phyloP scores from a whole-genome alignment of 2,888 invertebrate genomes.

The Caenorhabditis zanzibari region DNA sequence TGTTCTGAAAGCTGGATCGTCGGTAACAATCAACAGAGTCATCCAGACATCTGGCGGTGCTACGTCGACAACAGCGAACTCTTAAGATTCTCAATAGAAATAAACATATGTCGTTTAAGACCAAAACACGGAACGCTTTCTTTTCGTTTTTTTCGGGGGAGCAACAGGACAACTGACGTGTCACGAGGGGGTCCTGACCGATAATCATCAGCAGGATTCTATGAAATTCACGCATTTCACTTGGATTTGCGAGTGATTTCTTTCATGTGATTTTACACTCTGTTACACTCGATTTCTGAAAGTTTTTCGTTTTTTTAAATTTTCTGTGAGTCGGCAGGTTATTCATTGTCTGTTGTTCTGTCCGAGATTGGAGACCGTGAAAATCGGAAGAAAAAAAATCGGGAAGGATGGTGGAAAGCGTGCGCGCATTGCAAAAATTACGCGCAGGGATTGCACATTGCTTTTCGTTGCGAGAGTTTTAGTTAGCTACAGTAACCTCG shows the following conservation, averaged over 20 bases:
- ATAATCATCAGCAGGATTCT: conserved; percentile 37
- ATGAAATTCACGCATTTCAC: conserved; percentile 8
- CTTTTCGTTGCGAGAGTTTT: too few species aligned
- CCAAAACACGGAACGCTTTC: conserved; percentile 35
- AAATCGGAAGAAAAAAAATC: too few species aligned
- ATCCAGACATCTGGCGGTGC: conserved; percentile 7
- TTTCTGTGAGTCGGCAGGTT: too few species aligned
- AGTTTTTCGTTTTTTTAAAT: neutral
- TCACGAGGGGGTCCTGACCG: conserved; percentile 53
- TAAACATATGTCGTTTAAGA: conserved; percentile 26
- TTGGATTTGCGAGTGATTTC: neutral
- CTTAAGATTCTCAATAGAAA: conserved; percentile 9
- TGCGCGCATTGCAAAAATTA: too few species aligned
- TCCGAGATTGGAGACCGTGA: too few species aligned
- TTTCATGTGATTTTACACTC: conserved; percentile 34
- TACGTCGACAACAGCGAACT: conserved; percentile 25
- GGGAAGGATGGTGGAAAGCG: too few species aligned
- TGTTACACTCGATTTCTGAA: neutral
- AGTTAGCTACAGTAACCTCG: too few species aligned
- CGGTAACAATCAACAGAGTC: conserved; percentile 35
- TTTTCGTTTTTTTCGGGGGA: conserved; percentile 5
- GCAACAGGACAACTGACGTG: conserved; percentile 18
- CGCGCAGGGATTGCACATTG: too few species aligned
- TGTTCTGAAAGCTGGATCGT: conserved; percentile 40
- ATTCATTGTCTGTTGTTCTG: too few species aligned